Evolutionary conservation across 1,140 invertebrate species (phyloP).

Genomic region (Armadillidium nasatum): DNA sequence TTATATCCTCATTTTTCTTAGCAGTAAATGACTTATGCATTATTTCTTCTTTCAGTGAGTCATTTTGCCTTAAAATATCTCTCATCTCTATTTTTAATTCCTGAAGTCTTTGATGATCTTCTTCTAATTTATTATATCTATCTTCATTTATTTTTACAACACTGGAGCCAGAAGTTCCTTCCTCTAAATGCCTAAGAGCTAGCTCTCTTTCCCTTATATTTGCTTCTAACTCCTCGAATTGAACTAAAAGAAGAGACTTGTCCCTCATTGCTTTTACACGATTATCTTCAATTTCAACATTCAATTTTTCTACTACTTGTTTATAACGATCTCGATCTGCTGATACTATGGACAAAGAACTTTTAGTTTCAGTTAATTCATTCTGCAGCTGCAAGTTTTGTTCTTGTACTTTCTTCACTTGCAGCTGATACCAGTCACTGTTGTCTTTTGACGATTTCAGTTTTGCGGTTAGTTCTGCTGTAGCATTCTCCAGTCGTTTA

Average conservation of each 20-base stretch:
- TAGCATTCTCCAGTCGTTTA: background rate
- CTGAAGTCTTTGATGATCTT: conserved; percentile 34
- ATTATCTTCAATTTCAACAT: conserved; percentile 30
- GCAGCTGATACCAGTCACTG: conserved; percentile 31
- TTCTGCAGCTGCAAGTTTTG: conserved; percentile 30
- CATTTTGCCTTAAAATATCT: conserved; percentile 33
- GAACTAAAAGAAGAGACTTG: conserved; percentile 31
- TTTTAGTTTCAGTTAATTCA: conserved; percentile 26
- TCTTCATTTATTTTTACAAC: conserved; percentile 28
- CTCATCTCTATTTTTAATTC: conserved; percentile 30
- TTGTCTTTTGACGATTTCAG: conserved; percentile 14
- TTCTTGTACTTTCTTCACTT: conserved; percentile 30
- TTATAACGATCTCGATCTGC: conserved; percentile 32
- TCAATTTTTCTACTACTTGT: conserved; percentile 28
- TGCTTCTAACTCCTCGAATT: conserved; percentile 33
- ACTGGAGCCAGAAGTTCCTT: conserved; percentile 18
- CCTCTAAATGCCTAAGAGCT: conserved; percentile 29
- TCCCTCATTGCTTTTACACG: conserved; percentile 32
- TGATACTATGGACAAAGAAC: conserved; percentile 21
- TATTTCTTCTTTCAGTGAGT: conserved; percentile 28
- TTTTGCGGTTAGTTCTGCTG: conserved; percentile 21
- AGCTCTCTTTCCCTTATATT: conserved; percentile 37
- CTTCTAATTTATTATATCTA: conserved; percentile 31
- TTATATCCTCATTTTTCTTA: conserved; percentile 26
- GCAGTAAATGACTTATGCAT: conserved; percentile 25